phyloP scores from a whole-genome alignment of 2,797 vertebrate genomes.

The Nyctalus aviator region DNA sequence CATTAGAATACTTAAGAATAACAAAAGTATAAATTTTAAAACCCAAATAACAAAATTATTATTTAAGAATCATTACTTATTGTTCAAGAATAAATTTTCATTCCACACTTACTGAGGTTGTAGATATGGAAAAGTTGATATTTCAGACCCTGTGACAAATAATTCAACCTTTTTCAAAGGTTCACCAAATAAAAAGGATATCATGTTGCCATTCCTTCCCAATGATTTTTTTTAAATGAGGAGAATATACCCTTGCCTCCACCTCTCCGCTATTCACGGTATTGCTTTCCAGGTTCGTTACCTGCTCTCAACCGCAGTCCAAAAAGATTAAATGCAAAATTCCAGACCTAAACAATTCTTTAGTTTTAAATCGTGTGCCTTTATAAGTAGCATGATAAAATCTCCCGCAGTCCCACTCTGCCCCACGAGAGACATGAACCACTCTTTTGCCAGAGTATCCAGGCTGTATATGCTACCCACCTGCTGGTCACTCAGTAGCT shows the following conservation, averaged over 20 bases:
- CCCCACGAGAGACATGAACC: background rate
- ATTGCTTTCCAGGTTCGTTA: background rate
- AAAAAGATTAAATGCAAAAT: background rate
- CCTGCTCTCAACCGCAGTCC: background rate
- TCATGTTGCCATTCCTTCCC: background rate
- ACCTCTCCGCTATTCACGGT: too few relatives aligned
- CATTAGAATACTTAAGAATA: slow-evolving; percentile 23
- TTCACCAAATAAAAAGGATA: background rate
- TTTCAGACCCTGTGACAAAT: background rate
- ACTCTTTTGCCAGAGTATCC: background rate
- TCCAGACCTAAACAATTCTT: background rate
- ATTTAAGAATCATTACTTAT: background rate
- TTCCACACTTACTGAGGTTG: background rate
- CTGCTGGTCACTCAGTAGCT: background rate
- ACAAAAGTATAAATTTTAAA: background rate
- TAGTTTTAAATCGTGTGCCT: background rate
- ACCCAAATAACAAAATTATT: background rate
- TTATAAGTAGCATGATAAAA: background rate
- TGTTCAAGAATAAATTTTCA: slow-evolving; percentile 29
- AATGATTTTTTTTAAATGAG: background rate
- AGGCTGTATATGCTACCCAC: background rate
- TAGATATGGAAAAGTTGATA: background rate
- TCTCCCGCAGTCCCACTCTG: background rate
- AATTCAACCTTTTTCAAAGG: slow-evolving; percentile 24
- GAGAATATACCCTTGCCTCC: background rate